Conservation (phyloP, 2,113 vertebrate species). For the Ctenomys sociabilis region DNA sequence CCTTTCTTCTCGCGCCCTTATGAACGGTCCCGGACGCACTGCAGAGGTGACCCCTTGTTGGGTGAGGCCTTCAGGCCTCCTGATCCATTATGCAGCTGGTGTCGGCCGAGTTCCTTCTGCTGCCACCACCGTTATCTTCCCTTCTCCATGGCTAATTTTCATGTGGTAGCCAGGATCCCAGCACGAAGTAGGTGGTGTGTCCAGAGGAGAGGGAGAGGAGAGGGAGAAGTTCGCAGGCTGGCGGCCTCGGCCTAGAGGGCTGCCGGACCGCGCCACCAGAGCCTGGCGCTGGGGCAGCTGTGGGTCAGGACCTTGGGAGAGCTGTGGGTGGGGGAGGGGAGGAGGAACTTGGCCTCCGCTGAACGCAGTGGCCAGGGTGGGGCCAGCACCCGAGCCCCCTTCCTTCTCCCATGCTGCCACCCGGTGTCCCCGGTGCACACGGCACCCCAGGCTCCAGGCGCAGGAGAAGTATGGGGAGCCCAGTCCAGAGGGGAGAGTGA, state of each 20-base stretch:
- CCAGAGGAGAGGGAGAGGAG: neutral
- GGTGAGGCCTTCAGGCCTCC: neutral
- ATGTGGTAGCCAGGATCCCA: neutral
- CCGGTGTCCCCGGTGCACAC: neutral
- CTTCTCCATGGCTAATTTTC: neutral
- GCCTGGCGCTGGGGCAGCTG: neutral
- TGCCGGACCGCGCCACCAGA: neutral
- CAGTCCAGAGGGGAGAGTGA: rapidly evolving
- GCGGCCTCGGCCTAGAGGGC: neutral
- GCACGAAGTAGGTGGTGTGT: neutral
- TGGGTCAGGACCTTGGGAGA: neutral
- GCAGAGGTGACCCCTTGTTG: neutral
- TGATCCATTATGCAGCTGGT: too few relatives aligned
- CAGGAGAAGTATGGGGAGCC: neutral
- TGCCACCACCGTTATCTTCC: neutral
- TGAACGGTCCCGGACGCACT: neutral
- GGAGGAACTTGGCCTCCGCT: neutral
- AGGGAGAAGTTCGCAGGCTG: too few relatives aligned
- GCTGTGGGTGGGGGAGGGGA: neutral
- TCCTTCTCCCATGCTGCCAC: neutral
- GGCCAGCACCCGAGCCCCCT: neutral
- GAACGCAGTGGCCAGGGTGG: neutral
- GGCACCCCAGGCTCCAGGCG: neutral
- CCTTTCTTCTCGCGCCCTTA: neutral
- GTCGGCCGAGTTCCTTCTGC: neutral